Evolutionary conservation across 2,888 invertebrate species (phyloP).

Genomic region (Slavum lentiscoides): DNA sequence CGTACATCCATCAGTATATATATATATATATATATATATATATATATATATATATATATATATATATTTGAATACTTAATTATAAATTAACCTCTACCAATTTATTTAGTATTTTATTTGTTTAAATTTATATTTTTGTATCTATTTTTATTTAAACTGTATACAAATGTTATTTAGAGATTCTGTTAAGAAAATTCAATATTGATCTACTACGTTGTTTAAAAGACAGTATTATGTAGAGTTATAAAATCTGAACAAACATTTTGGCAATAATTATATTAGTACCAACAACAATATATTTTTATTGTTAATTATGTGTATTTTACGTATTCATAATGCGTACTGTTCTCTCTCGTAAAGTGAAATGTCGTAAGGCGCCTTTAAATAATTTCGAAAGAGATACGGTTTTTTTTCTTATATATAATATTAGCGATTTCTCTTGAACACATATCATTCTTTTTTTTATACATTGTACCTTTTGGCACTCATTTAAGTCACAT

Average conservation of each 20-base stretch:
- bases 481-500: too few relatives aligned
- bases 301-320: too few relatives aligned
- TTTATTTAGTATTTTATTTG: conserved; percentile 28
- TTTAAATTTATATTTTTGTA: not conserved
- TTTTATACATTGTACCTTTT: too few relatives aligned
- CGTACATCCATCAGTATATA: not conserved
- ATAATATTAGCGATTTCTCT: too few relatives aligned
- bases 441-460: too few relatives aligned
- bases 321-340: too few relatives aligned
- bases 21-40: too few relatives aligned
- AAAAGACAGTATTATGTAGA: conserved; percentile 12
- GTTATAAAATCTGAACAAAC: conserved; percentile 1
- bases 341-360: too few relatives aligned
- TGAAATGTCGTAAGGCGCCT: too few relatives aligned
- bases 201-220: not conserved
- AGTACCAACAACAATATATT: not conserved
- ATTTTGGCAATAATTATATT: conserved; percentile 29
- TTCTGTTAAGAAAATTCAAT: not conserved
- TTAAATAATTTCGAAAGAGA: too few relatives aligned
- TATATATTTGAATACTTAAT: conserved; percentile 30
- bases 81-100: conserved; percentile 14
- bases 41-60: too few relatives aligned
- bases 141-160: not conserved
- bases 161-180: not conserved
- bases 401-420: too few relatives aligned